Conservation (phyloP, 2,888 invertebrate genomes). For the Spicauda simplicius region DNA sequence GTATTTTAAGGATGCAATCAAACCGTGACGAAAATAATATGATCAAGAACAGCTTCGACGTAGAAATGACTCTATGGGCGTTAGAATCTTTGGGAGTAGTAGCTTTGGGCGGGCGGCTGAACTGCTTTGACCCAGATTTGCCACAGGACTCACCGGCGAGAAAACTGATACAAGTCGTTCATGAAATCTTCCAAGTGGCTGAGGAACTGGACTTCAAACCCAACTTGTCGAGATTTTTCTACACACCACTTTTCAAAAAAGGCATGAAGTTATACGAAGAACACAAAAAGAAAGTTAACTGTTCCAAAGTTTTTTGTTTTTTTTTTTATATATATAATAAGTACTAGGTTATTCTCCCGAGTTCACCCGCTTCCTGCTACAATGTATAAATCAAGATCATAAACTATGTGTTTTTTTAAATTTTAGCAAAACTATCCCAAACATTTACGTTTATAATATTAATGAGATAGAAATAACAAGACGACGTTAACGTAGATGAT, state of each 20-base stretch:
- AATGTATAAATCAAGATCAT: too few species aligned
- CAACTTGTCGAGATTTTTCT: conserved; percentile 57
- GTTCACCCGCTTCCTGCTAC: too few species aligned
- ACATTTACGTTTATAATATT: too few species aligned
- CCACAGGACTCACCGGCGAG: conserved; percentile 63
- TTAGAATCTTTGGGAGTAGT: conserved; percentile 82
- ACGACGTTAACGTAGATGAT: too few species aligned
- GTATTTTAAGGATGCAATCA: conserved; percentile 73
- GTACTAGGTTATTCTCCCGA: too few species aligned
- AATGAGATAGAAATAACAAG: too few species aligned
- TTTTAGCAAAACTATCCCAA: too few species aligned
- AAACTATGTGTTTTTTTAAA: too few species aligned
- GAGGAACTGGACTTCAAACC: conserved; percentile 64
- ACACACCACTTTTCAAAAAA: conserved; percentile 59
- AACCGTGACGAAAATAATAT: conserved; percentile 80
- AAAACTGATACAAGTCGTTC: conserved; percentile 61
- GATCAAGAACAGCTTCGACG: conserved; percentile 81
- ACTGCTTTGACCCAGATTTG: conserved; percentile 63
- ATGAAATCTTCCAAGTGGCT: conserved; percentile 54
- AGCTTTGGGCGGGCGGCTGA: conserved; percentile 66
- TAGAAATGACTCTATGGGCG: conserved; percentile 86
- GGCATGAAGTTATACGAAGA: conserved; percentile 64
- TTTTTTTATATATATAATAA: too few species aligned
- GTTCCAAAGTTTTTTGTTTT: neutral
- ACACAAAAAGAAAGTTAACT: conserved; percentile 58